Conservation (phyloP, 2,113 vertebrate species). For the Spea multiplicata region DNA sequence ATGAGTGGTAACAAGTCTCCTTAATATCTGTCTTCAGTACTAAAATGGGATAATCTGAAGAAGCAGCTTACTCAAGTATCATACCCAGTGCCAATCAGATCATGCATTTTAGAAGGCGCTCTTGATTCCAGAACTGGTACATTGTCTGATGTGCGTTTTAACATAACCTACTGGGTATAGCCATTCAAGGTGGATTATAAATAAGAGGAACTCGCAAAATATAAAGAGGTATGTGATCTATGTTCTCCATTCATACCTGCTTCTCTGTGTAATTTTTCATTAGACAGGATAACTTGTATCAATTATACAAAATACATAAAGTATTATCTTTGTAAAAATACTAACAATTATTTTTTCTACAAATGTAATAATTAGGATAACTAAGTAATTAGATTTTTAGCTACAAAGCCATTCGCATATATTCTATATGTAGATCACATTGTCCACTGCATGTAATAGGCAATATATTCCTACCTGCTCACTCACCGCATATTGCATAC, state of each 20-base stretch:
- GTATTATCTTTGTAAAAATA: too few relatives aligned
- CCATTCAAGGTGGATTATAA: constrained; percentile 61
- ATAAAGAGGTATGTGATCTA: constrained; percentile 65
- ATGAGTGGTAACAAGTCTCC: constrained; percentile 80
- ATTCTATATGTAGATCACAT: too few relatives aligned
- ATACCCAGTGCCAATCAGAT: constrained; percentile 70
- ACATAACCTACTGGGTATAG: constrained; percentile 55
- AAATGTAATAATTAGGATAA: too few relatives aligned
- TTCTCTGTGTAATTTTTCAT: too few relatives aligned
- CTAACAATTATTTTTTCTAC: too few relatives aligned
- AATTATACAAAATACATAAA: neutral
- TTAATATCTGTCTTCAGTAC: constrained; percentile 76
- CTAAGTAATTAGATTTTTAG: too few relatives aligned
- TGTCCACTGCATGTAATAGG: too few relatives aligned
- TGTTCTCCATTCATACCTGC: too few relatives aligned
- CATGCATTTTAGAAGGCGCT: constrained; percentile 55
- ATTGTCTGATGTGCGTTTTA: neutral
- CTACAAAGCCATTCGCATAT: too few relatives aligned
- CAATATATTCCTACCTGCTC: too few relatives aligned
- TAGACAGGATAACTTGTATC: too few relatives aligned
- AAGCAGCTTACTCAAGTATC: constrained; percentile 73
- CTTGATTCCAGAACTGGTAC: constrained; percentile 27
- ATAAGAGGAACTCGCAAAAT: constrained; percentile 54
- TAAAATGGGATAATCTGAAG: constrained; percentile 76
- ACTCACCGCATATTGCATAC: too few relatives aligned